Conservation (phyloP, 2,113 vertebrate genomes). For the Suricata suricatta region DNA sequence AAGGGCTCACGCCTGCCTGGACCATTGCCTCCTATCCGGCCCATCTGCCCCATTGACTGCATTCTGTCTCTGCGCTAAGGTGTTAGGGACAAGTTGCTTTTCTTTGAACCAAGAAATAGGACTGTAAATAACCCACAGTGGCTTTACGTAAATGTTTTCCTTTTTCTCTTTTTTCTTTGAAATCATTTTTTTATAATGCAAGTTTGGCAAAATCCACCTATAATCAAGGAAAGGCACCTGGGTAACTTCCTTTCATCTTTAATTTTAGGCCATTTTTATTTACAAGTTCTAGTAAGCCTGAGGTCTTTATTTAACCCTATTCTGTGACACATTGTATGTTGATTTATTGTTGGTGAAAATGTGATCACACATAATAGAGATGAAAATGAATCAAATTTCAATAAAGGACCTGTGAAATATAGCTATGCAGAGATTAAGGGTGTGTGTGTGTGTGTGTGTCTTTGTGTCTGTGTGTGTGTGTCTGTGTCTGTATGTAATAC, state of each 20-base stretch:
- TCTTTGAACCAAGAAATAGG: not conserved
- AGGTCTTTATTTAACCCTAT: not conserved
- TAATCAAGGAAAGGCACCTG: not conserved
- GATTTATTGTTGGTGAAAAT: not conserved
- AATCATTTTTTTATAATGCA: not conserved
- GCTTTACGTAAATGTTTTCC: not conserved
- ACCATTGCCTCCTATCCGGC: not conserved
- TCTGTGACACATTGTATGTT: not conserved
- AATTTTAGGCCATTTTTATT: not conserved
- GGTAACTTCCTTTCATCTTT: not conserved
- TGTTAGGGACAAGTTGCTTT: not conserved
- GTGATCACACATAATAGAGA: not conserved
- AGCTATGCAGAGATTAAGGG: not conserved
- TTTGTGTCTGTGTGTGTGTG: not conserved
- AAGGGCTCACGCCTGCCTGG: no score
- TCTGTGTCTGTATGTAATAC: not conserved
- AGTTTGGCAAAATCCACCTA: not conserved
- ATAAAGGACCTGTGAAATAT: not conserved
- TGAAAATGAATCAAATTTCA: not conserved
- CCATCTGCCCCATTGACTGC: fast-evolving
- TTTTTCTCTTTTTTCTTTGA: no score
- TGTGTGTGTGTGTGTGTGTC: not conserved
- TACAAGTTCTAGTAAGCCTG: not conserved
- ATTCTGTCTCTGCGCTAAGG: not conserved
- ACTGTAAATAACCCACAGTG: not conserved